Evolutionary conservation across 2,113 vertebrate genomes (phyloP).

Genomic region (Dromas ardeola): DNA sequence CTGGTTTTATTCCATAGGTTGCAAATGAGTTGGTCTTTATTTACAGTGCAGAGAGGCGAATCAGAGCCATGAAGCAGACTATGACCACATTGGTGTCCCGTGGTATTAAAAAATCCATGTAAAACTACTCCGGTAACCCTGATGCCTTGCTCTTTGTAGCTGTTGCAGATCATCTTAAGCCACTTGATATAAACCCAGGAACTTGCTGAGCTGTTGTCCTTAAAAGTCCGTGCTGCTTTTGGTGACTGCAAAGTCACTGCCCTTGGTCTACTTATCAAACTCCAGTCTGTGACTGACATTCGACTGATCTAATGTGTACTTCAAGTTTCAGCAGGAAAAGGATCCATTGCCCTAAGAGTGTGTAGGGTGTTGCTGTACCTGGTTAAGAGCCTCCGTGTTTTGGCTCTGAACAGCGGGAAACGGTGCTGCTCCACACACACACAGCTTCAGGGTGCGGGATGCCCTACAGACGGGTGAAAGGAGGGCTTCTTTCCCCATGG

Average conservation of each 20-base stretch:
- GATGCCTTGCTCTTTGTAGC: rapidly evolving
- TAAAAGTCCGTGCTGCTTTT: neutral
- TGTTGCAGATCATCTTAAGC: neutral
- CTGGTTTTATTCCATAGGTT: neutral
- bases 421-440: neutral
- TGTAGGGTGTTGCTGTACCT: neutral
- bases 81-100: no score
- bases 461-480: neutral
- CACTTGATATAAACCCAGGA: neutral
- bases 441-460: neutral
- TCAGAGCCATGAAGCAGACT: neutral
- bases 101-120: neutral
- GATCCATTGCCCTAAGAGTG: neutral
- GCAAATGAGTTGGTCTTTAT: neutral
- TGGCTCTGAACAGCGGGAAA: neutral
- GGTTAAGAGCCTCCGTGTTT: neutral
- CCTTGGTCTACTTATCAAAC: neutral
- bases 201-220: neutral
- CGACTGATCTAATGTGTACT: neutral
- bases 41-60: neutral
- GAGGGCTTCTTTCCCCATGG: neutral
- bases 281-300: neutral
- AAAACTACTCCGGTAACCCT: neutral
- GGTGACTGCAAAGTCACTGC: neutral
- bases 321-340: neutral